Evolutionary conservation across 2,113 vertebrate species (phyloP), one percentile per base, ranked within the genome.

Genomic region (Entelurus aequoreus): DNA sequence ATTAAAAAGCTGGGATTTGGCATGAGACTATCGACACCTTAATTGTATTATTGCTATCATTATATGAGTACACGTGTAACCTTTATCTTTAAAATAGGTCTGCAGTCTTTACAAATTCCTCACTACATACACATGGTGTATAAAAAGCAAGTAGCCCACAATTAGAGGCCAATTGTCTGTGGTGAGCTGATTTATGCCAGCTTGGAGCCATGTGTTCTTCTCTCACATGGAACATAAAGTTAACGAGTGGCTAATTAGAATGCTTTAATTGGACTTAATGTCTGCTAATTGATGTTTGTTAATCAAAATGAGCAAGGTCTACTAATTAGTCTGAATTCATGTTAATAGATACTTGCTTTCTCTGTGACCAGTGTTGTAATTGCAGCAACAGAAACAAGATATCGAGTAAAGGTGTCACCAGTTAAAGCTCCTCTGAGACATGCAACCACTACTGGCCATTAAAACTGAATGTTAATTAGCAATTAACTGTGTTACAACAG

Each of bases 381-480:
- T 86, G 86, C 60, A 57, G 35, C 51, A 60, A 5, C 60, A 60
- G n/a, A 53, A 67, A 54, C 62, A 73, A 87, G 84, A 85, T 47
- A 12, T 67, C 2, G 80, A 61, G 91, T 88, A 93, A 75, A 77
- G 77, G 72, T 82, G 88, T 84, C 90, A 76, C 69, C 73, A 75
- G 54, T 89, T 84, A 86, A 72, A 81, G 82, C 90, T 91, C 91
- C 90, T 86, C 91, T 86, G 92, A 93, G 90, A 78, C 77, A 52
- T 9, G 13, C 67, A 57, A 86, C 82, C 35, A 86, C 89, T 76
- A 90, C 64, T 87, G 78, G 80, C 74, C 83, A 63, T 82, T 74
- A 86, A 78, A 86, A 93, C 94, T 95, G 93, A 91, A 52, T 89
- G 89, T 85, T 94, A 94, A 96, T 95, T 94, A 93, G 89, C 84